phyloP scores from a whole-genome alignment of 2,888 invertebrate species.

The Oscheius sp. region DNA sequence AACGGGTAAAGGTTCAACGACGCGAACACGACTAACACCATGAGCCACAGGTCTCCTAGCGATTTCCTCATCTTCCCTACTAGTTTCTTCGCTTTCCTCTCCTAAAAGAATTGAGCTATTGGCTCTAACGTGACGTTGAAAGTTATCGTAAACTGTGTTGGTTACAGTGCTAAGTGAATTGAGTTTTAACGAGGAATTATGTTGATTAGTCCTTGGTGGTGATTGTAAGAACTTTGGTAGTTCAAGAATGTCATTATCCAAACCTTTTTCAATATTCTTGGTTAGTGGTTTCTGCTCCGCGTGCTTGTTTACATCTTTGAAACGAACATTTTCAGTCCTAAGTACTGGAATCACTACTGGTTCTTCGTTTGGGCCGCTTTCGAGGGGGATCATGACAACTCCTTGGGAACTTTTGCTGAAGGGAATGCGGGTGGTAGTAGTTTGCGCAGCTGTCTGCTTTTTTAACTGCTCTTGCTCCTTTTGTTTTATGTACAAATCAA shows the following conservation, averaged over 20 bases:
- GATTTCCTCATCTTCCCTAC: slow-evolving; percentile 26
- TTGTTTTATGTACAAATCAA: slow-evolving; percentile 14
- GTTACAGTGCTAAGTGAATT: slow-evolving; percentile 20
- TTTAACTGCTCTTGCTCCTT: slow-evolving; percentile 6
- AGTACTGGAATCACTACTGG: neutral
- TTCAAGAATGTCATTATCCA: slow-evolving; percentile 5
- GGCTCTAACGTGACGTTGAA: slow-evolving; percentile 20
- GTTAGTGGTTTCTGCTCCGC: slow-evolving; percentile 9
- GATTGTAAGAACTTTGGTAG: slow-evolving; percentile 28
- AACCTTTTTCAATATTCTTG: slow-evolving; percentile 18
- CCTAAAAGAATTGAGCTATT: slow-evolving; percentile 34
- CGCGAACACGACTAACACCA: slow-evolving; percentile 22
- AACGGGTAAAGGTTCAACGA: slow-evolving; percentile 24
- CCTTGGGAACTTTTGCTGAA: neutral
- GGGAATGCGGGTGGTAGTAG: neutral
- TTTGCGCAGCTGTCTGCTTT: neutral
- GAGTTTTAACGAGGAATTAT: neutral
- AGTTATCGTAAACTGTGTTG: slow-evolving; percentile 30
- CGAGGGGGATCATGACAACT: neutral
- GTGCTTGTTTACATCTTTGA: slow-evolving; percentile 10
- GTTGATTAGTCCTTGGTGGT: slow-evolving; percentile 35
- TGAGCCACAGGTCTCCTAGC: neutral
- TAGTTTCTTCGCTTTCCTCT: slow-evolving; percentile 9
- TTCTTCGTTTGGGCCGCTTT: neutral
- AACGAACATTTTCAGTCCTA: slow-evolving; percentile 3